These are phyloP conservation scores for Meliscaeva auricollis DNA, from an alignment of 2,888 invertebrate species.

Conservation along the genomic window DNA sequence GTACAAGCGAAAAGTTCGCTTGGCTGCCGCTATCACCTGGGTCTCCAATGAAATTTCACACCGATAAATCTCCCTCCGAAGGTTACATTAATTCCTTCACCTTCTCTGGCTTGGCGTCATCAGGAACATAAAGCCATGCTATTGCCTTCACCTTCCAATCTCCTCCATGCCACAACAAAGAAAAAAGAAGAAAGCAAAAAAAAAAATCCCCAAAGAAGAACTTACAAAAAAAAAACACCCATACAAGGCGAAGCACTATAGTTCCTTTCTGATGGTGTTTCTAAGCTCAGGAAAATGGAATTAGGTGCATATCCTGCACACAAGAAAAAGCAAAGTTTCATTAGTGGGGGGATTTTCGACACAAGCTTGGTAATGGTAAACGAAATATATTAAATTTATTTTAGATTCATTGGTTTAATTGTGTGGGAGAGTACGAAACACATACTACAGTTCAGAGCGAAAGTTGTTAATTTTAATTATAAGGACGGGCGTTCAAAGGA, in stretches of 20 bases:
- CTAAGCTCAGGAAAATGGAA: slow-evolving; percentile 67
- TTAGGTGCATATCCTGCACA: slow-evolving; percentile 62
- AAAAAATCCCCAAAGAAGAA: slow-evolving; percentile 26
- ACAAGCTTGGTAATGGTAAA: slow-evolving; percentile 43
- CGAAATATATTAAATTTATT: slow-evolving; percentile 44
- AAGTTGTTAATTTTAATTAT: slow-evolving; percentile 32
- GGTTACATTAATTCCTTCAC: slow-evolving; percentile 77
- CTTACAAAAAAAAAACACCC: slow-evolving; percentile 42
- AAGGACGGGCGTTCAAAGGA: not conserved
- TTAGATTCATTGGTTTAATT: slow-evolving; percentile 46
- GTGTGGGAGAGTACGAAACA: slow-evolving; percentile 16
- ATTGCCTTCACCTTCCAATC: slow-evolving; percentile 30
- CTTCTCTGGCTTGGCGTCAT: slow-evolving; percentile 53
- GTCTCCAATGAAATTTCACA: slow-evolving; percentile 78
- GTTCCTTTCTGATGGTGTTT: slow-evolving; percentile 32
- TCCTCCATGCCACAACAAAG: slow-evolving; percentile 44
- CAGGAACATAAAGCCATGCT: slow-evolving; percentile 40
- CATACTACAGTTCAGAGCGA: not conserved
- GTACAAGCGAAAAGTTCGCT: slow-evolving; percentile 51
- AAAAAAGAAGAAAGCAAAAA: slow-evolving; percentile 19
- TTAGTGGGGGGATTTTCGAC: slow-evolving; percentile 42
- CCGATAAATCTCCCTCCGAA: slow-evolving; percentile 78
- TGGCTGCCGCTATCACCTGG: slow-evolving; percentile 77
- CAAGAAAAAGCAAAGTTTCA: slow-evolving; percentile 42
- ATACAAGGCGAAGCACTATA: slow-evolving; percentile 45